Conservation (phyloP, 92 coral and sea anemone genomes). For the Palythoa caribaeorum region DNA sequence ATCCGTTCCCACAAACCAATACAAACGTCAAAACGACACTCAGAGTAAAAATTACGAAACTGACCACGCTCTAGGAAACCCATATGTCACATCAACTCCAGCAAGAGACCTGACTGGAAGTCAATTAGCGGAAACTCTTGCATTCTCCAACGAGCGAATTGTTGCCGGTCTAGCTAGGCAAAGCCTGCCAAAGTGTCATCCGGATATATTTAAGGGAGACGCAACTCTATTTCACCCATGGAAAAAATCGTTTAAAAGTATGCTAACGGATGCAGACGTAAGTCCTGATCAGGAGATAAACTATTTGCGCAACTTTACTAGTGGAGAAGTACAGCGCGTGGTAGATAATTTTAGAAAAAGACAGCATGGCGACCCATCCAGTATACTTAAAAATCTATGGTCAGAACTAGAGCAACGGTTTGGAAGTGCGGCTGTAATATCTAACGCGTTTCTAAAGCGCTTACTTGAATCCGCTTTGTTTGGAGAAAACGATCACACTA, state of each 20-base stretch:
- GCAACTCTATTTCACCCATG: constrained; percentile 77
- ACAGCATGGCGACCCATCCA: constrained; percentile 66
- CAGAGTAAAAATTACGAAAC: constrained; percentile 15
- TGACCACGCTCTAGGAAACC: constrained; percentile 18
- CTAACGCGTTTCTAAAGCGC: constrained; percentile 68
- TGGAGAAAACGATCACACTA: constrained; percentile 42
- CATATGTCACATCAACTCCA: constrained; percentile 47
- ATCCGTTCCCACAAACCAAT: constrained; percentile 3
- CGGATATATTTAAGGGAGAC: constrained; percentile 48
- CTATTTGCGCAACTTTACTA: constrained; percentile 69
- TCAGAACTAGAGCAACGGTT: constrained; percentile 68
- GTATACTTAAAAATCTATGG: constrained; percentile 59
- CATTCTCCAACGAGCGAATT: constrained; percentile 29
- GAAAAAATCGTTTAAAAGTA: constrained; percentile 69
- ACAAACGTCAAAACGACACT: constrained; percentile 6
- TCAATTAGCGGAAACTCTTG: constrained; percentile 43
- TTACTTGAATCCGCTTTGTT: constrained; percentile 55
- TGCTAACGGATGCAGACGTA: constrained; percentile 66
- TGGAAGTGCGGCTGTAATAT: constrained; percentile 72
- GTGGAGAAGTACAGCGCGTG: constrained; percentile 61
- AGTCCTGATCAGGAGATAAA: constrained; percentile 64
- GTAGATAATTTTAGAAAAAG: constrained; percentile 74
- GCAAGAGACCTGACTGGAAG: constrained; percentile 37
- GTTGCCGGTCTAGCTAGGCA: constrained; percentile 50
- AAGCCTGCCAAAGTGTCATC: constrained; percentile 50